Evolutionary conservation across 2,113 vertebrate species (phyloP).

Genomic region (Parotia lawesii): DNA sequence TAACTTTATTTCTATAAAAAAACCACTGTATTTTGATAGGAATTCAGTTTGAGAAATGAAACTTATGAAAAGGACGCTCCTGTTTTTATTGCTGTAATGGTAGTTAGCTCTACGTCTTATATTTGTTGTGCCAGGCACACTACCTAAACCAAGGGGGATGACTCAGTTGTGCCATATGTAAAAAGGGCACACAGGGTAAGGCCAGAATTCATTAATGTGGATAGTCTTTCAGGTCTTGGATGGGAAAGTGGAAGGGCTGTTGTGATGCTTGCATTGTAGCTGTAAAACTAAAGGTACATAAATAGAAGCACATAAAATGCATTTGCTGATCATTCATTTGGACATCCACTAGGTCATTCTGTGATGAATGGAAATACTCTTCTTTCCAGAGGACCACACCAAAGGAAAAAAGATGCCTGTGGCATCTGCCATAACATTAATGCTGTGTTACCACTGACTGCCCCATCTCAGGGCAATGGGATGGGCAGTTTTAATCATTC

Average conservation of each 20-base stretch:
- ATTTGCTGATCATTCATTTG: slow-evolving; percentile 28
- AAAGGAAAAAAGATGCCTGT: background rate
- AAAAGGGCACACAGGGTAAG: background rate
- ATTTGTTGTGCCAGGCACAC: background rate
- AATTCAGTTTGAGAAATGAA: background rate
- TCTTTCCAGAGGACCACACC: background rate
- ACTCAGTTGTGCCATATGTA: slow-evolving; percentile 30
- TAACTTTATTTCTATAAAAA: slow-evolving; percentile 3
- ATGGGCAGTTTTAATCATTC: background rate
- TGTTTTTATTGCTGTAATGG: background rate
- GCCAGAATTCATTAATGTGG: background rate
- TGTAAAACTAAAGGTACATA: slow-evolving; percentile 19
- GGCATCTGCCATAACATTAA: background rate
- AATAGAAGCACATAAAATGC: slow-evolving; percentile 6
- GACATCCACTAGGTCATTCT: slow-evolving; percentile 6
- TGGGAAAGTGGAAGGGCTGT: slow-evolving; percentile 5
- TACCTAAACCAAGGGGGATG: slow-evolving; percentile 1
- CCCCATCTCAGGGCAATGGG: background rate
- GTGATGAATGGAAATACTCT: slow-evolving; percentile 17
- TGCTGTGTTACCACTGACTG: background rate
- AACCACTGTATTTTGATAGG: background rate
- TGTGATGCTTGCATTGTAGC: slow-evolving; percentile 18
- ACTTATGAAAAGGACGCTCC: background rate
- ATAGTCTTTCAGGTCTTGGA: background rate
- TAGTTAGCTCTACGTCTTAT: background rate